phyloP scores from a whole-genome alignment of 2,113 vertebrate genomes.

The Carassius auratus region DNA sequence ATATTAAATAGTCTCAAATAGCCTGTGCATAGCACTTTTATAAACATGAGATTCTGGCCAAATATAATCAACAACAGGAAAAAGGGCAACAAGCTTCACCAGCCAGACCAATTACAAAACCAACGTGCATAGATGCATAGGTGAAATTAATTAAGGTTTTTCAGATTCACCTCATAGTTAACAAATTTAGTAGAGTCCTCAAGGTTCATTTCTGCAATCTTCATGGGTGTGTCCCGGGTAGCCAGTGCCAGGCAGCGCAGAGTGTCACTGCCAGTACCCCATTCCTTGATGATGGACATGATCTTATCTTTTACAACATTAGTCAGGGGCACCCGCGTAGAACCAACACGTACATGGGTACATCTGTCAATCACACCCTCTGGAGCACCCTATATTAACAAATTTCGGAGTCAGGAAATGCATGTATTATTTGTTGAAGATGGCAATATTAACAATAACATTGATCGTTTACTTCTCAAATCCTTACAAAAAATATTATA shows the following conservation, averaged over 20 bases:
- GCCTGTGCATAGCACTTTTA: too few species aligned
- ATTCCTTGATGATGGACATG: conserved; percentile 86
- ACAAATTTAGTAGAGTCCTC: conserved; percentile 83
- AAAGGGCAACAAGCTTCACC: background rate
- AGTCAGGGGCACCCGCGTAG: conserved; percentile 85
- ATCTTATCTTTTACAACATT: conserved; percentile 79
- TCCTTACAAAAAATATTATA: too few species aligned
- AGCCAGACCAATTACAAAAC: background rate
- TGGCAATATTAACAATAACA: background rate
- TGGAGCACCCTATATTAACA: conserved; percentile 72
- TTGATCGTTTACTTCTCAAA: background rate
- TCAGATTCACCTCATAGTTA: conserved; percentile 83
- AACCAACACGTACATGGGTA: conserved; percentile 85
- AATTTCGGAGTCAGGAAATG: background rate
- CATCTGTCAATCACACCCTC: conserved; percentile 92
- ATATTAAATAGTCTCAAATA: too few species aligned
- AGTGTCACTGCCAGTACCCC: conserved; percentile 90
- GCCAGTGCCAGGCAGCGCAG: conserved; percentile 90
- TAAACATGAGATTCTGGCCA: background rate
- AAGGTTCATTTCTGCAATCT: conserved; percentile 84
- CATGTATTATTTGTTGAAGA: background rate
- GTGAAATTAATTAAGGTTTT: background rate
- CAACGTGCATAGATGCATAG: background rate
- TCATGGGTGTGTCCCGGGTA: conserved; percentile 86
- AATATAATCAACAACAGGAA: background rate